Percentiles rank a stretch among this genome's conserved stretches.
phyloP scores from a whole-genome alignment of 2,113 vertebrate species.

The Colossoma macropomum region DNA sequence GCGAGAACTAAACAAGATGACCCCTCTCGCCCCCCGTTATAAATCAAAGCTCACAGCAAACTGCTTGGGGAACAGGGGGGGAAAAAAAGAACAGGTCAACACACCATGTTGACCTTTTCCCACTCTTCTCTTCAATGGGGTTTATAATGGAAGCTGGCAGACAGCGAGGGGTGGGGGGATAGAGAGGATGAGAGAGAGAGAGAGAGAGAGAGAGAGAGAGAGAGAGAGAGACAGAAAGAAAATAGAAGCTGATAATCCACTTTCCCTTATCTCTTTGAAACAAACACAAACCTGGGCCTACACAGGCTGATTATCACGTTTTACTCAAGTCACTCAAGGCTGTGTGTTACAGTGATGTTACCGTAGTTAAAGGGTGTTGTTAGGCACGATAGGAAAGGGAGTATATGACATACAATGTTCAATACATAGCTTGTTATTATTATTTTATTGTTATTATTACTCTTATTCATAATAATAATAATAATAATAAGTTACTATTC shows the following conservation, averaged over 20 bases:
- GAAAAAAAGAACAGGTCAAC: conserved; percentile 75
- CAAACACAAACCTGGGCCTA: conserved; percentile 5
- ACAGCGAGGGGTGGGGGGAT: conserved; percentile 29
- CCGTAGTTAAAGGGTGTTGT: neutral
- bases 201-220: conserved; percentile 6
- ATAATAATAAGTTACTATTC: too few relatives aligned
- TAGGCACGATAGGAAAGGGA: too few relatives aligned
- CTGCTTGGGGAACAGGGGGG: conserved; percentile 73
- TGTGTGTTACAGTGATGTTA: neutral
- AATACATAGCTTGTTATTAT: too few relatives aligned
- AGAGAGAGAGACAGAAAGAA: neutral
- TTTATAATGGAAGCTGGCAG: conserved; percentile 61
- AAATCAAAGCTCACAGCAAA: conserved; percentile 70
- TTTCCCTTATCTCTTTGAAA: conserved; percentile 43
- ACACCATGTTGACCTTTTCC: conserved; percentile 76
- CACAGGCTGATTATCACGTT: neutral
- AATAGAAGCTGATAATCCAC: conserved; percentile 38
- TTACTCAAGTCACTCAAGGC: neutral
- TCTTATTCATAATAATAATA: too few relatives aligned
- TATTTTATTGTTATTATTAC: too few relatives aligned
- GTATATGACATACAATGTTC: too few relatives aligned
- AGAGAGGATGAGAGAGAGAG: neutral
- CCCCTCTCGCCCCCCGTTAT: conserved; percentile 60
- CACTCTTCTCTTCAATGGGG: conserved; percentile 57
- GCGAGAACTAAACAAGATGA: conserved; percentile 71